These are phyloP conservation scores for Drosophila incognita DNA, from an alignment of 2,888 invertebrate genomes.

Conservation along the genomic window DNA sequence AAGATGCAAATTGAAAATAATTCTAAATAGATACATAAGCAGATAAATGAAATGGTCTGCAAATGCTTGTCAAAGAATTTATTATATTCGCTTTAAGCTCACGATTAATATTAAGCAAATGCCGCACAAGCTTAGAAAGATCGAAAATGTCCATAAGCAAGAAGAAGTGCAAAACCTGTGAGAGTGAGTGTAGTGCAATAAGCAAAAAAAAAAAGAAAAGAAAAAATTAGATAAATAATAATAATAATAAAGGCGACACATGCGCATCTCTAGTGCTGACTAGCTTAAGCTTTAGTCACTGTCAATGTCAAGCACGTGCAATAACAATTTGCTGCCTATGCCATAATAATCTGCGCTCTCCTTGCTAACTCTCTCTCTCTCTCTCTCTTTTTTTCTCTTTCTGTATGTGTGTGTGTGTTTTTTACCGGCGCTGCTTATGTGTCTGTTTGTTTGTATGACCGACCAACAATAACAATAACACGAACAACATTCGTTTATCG, in stretches of 20 bases:
- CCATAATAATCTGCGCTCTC: slow-evolving; percentile 19
- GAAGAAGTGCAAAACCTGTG: not conserved
- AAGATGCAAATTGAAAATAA: not conserved
- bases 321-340: slow-evolving; percentile 43
- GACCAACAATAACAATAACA: slow-evolving; percentile 40
- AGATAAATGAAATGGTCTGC: not conserved
- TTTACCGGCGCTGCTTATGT: slow-evolving; percentile 42
- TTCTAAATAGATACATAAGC: not conserved
- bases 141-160: not conserved
- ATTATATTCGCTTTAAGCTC: not conserved
- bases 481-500: slow-evolving; percentile 82
- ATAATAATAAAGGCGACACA: not conserved
- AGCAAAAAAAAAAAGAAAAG: not conserved
- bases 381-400: slow-evolving; percentile 2
- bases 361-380: slow-evolving; percentile 17
- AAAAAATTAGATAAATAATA: not conserved
- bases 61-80: not conserved
- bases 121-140: not conserved
- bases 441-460: slow-evolving; percentile 62
- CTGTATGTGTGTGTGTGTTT: slow-evolving; percentile 1
- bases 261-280: slow-evolving; percentile 12
- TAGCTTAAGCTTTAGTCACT: slow-evolving; percentile 41
- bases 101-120: not conserved
- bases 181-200: not conserved
- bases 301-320: slow-evolving; percentile 72